Evolutionary conservation across 2,797 vertebrate species (phyloP), one percentile per base, ranked within the genome.

Genomic region (Hippopotamyrus pictus): DNA sequence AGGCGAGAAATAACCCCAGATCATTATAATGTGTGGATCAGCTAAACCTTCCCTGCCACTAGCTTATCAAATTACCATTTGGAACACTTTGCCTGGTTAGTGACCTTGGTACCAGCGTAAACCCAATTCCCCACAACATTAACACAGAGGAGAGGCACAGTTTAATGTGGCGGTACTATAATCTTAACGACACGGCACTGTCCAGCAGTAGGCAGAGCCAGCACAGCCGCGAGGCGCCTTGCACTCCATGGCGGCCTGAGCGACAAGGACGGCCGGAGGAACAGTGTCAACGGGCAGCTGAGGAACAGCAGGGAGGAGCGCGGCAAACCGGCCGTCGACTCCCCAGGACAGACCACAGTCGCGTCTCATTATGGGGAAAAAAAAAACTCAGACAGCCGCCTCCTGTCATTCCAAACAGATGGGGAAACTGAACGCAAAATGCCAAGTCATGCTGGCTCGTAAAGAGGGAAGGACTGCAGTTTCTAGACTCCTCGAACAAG

Each of bases 321-420:
- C 17, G 19, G 73, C 73, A 79, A 9, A 79, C 41, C 1, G 7
- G 73, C 73, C 73, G 17, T 2, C 5, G 6, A 14, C 73, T 46
- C 73, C 73, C 73, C 17, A 0, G 37, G 73, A 79, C 73, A 79
- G 73, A 46, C 37, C 73, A 44, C 73, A 79, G 37, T 79, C 19
- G 17, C 73, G 37, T 44, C 41, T 79, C 73, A 44, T 79, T 87
- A 87, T 19, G 8, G 29, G 0, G 5, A 76, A 41, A 79, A 41
- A 41, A 33, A 79, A 82, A 3, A 46, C 41, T 22, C n/a, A 33
- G 29, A 29, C 82, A 89, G 53, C 83, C 69, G 90, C 90, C 92
- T 90, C 92, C 92, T 51, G 57, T 89, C 88, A 93, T 87, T 92
- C 94, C 90, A 76, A 88, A 90, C 44, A 85, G 82, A 25, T 51